Conservation (phyloP, 2,797 vertebrate genomes). For the Anguilla anguilla region DNA sequence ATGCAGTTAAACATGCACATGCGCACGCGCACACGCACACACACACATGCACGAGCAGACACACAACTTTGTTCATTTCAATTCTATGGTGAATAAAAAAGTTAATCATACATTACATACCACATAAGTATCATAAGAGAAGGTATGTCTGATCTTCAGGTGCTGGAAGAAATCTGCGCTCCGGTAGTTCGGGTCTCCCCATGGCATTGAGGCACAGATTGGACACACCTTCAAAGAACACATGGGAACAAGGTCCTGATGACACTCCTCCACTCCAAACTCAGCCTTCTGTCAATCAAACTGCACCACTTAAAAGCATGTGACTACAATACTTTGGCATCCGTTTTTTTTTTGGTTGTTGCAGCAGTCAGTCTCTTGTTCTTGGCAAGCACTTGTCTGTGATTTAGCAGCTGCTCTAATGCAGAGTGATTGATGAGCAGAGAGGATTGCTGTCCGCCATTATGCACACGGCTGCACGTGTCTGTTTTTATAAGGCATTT, state of each 20-base stretch:
- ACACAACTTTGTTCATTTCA: background rate
- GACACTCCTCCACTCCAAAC: background rate
- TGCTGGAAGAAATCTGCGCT: slow-evolving; percentile 97
- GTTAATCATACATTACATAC: slow-evolving; percentile 67
- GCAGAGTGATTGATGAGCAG: background rate
- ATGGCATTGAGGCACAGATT: slow-evolving; percentile 98
- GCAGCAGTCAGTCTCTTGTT: background rate
- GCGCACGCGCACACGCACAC: background rate
- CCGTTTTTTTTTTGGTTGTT: background rate
- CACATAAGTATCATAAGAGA: slow-evolving; percentile 98
- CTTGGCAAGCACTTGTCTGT: slow-evolving; percentile 18
- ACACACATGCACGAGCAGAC: background rate
- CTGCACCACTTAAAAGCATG: background rate
- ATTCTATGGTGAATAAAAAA: background rate
- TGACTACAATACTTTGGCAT: background rate
- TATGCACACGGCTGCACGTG: slow-evolving; percentile 6
- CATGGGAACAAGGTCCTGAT: background rate
- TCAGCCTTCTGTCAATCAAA: slow-evolving; percentile 4
- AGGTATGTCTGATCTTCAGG: slow-evolving; percentile 90
- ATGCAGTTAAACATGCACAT: background rate
- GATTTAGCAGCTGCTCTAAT: slow-evolving; percentile 9
- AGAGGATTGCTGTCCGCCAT: background rate
- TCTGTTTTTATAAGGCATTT: slow-evolving; percentile 8
- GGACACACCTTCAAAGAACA: slow-evolving; percentile 85
- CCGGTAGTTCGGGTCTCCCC: slow-evolving; percentile 95